Percentiles rank a stretch among this genome's conserved stretches.
These are phyloP conservation scores for Meghimatium bilineatum DNA, from an alignment of 2,888 invertebrate genomes.

Conservation along the genomic window DNA sequence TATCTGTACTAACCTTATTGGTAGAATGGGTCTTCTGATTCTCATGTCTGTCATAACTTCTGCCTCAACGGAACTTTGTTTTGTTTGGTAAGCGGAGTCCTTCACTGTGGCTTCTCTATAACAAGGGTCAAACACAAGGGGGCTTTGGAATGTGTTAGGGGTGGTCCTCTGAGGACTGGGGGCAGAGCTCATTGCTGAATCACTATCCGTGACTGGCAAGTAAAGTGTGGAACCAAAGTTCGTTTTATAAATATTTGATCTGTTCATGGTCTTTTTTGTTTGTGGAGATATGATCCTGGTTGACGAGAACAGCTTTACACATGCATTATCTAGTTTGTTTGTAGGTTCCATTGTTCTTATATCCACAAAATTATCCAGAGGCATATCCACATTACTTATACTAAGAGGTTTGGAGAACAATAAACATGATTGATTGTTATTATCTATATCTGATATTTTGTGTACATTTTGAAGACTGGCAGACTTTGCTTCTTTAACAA, in stretches of 20 bases:
- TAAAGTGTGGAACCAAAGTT: constrained; percentile 9
- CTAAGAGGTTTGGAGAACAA: neutral
- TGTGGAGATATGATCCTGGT: constrained; percentile 35
- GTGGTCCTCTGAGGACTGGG: constrained; percentile 48
- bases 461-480: neutral
- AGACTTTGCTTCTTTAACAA: neutral
- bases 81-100: constrained; percentile 72
- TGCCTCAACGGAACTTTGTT: constrained; percentile 65
- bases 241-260: neutral
- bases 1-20: constrained; percentile 25
- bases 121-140: neutral
- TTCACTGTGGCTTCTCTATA: constrained; percentile 17
- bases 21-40: constrained; percentile 19
- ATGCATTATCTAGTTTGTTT: neutral
- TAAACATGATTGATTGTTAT: neutral
- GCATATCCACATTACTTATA: neutral
- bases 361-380: neutral
- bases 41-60: neutral
- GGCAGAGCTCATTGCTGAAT: constrained; percentile 50
- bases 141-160: neutral
- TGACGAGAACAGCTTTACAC: neutral
- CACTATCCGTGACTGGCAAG: constrained; percentile 53
- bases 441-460: neutral
- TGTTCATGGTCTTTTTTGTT: neutral
- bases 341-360: neutral